Conservation (phyloP, 53 echinoderm and acorn worm genomes). For the Holothuria leucospilota region DNA sequence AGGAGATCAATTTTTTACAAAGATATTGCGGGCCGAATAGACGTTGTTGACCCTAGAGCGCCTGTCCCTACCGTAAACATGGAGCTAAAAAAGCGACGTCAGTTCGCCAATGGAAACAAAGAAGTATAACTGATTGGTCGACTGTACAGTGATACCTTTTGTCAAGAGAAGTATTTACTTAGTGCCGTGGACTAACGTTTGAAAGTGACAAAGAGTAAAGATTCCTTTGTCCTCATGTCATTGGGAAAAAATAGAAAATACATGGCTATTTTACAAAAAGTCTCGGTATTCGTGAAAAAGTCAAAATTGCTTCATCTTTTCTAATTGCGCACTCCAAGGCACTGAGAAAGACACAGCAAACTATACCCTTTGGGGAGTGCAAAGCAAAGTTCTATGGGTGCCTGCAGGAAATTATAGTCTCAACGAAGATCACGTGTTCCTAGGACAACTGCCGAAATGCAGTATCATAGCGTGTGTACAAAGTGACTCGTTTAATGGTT, state of each 20-base stretch:
- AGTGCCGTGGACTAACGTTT: constrained; percentile 69
- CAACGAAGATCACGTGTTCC: no score
- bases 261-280: constrained; percentile 67
- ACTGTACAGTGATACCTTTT: constrained; percentile 53
- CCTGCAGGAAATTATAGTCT: no score
- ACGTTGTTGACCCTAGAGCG: no score
- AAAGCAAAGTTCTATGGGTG: constrained; percentile 51
- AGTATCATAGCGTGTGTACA: constrained; percentile 54
- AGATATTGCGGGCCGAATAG: no score
- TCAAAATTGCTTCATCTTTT: no score
- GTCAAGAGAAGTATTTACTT: constrained; percentile 69
- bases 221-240: constrained; percentile 77
- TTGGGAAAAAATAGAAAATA: constrained; percentile 16
- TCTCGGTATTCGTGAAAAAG: no score
- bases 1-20: constrained; percentile 62
- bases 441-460: constrained; percentile 66
- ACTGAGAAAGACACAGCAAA: no score
- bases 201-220: constrained; percentile 72
- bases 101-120: not conserved
- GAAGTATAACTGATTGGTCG: constrained; percentile 43
- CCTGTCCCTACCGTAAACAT: constrained; percentile 58
- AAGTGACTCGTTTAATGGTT: constrained; percentile 66
- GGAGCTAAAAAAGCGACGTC: constrained; percentile 44
- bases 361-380: constrained; percentile 48
- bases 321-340: no score